Percentiles rank a stretch among this genome's conserved stretches.
Evolutionary conservation across 1,140 invertebrate species (phyloP).

Genomic region (Popillia japonica): DNA sequence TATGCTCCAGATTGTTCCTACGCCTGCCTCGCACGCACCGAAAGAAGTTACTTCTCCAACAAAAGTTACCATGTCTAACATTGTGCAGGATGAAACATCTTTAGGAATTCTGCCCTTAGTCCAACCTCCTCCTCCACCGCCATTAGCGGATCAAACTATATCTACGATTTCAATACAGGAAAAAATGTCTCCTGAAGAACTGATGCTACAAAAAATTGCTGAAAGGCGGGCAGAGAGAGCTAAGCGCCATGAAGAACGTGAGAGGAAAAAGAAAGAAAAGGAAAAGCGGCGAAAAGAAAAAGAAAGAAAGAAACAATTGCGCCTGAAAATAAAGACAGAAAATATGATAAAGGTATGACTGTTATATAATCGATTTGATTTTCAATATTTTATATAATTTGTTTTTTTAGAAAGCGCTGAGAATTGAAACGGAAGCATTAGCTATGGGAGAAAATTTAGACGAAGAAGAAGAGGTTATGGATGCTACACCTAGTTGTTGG

Average conservation of each 20-base stretch:
- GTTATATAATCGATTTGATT: neutral
- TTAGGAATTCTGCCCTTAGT: neutral
- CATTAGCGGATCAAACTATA: neutral
- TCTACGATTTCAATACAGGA: constrained; percentile 39
- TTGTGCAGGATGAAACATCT: neutral
- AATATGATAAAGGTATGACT: constrained; percentile 56
- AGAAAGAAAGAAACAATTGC: constrained; percentile 55
- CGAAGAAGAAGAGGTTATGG: constrained; percentile 34
- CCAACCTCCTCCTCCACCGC: neutral
- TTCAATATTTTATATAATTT: neutral
- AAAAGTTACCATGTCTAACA: neutral
- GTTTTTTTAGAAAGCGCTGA: constrained; percentile 52
- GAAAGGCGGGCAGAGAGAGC: constrained; percentile 55
- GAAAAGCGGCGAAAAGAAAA: constrained; percentile 57
- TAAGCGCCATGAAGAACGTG: constrained; percentile 53
- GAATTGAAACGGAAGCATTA: constrained; percentile 60
- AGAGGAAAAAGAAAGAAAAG: constrained; percentile 56
- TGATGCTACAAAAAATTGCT: constrained; percentile 46
- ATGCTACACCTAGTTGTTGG: constrained; percentile 49
- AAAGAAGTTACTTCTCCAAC: neutral
- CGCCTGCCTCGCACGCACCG: neutral
- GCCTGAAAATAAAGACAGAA: constrained; percentile 57
- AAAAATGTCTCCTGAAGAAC: constrained; percentile 8
- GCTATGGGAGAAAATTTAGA: constrained; percentile 54
- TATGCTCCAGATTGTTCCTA: constrained; percentile 67